A percentile compares a stretch with the other conserved stretches of the same genome.
Conservation (phyloP, 2,888 invertebrate species). For the Erebia aethiops region DNA sequence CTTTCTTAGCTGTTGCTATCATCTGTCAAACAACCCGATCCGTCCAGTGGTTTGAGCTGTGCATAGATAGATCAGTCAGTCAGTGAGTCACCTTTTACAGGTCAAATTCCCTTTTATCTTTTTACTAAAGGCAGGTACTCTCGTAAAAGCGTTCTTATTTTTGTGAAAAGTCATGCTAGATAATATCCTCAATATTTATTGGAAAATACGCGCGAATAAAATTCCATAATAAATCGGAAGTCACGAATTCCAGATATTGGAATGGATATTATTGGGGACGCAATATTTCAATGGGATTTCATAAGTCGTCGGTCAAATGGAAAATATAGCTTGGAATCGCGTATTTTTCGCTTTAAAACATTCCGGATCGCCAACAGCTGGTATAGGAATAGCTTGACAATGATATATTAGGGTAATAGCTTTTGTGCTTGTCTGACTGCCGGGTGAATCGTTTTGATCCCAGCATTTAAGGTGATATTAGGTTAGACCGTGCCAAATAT, state of each 20-base stretch:
- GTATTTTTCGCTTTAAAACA: conserved; percentile 8
- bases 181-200: conserved; percentile 14
- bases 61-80: too few relatives aligned
- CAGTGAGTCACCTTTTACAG: too few relatives aligned
- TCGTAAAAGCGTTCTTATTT: not conserved
- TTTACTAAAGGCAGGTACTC: not conserved
- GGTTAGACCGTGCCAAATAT: too few relatives aligned
- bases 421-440: not conserved
- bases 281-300: conserved; percentile 31
- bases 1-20: too few relatives aligned
- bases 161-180: conserved; percentile 8
- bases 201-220: conserved; percentile 19
- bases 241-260: conserved; percentile 27
- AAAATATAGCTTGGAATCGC: conserved; percentile 21
- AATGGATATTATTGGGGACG: conserved; percentile 29
- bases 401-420: conserved; percentile 10
- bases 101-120: too few relatives aligned
- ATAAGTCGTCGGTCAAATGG: conserved; percentile 29
- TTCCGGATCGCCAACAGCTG: not conserved
- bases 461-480: not conserved
- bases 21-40: too few relatives aligned
- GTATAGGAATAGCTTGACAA: conserved; percentile 9
- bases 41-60: too few relatives aligned
- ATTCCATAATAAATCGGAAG: conserved; percentile 30
- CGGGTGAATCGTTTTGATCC: not conserved